Conservation (phyloP, 2,797 vertebrate species). For the Holocentrus rufus region DNA sequence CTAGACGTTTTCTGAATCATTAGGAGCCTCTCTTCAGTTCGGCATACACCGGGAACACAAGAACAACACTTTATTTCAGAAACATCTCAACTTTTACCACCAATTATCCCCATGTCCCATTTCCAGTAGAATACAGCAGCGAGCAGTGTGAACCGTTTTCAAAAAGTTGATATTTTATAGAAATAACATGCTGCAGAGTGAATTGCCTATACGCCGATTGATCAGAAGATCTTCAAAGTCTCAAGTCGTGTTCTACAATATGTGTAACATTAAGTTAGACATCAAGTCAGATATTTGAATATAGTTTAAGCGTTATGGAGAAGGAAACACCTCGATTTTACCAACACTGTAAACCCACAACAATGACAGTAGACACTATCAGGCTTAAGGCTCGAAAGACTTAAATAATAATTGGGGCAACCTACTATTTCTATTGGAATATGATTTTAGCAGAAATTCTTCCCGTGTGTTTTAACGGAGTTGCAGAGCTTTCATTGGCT, state of each 20-base stretch:
- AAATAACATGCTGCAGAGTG: not conserved
- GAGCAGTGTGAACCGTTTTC: not conserved
- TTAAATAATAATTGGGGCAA: no score
- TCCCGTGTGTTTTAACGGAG: not conserved
- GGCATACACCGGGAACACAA: not conserved
- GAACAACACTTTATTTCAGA: not conserved
- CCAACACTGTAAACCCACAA: no score
- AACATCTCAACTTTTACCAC: conserved; percentile 3
- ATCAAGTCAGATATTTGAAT: no score
- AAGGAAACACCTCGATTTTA: no score
- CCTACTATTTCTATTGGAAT: no score
- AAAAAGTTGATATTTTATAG: no score
- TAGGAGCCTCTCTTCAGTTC: no score
- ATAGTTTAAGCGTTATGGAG: no score
- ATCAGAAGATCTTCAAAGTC: not conserved
- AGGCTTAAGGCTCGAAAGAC: no score
- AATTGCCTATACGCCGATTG: not conserved
- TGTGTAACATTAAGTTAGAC: not conserved
- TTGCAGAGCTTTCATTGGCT: conserved; percentile 54
- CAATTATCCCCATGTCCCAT: not conserved
- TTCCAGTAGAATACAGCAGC: no score
- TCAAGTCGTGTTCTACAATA: not conserved
- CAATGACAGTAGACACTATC: no score
- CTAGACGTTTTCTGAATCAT: not conserved
- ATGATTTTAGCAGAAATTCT: not conserved